Percentiles rank a stretch among this genome's conserved stretches.
These are phyloP conservation scores for Leucosticte australis DNA, from an alignment of 2,113 vertebrate species.

Conservation along the genomic window DNA sequence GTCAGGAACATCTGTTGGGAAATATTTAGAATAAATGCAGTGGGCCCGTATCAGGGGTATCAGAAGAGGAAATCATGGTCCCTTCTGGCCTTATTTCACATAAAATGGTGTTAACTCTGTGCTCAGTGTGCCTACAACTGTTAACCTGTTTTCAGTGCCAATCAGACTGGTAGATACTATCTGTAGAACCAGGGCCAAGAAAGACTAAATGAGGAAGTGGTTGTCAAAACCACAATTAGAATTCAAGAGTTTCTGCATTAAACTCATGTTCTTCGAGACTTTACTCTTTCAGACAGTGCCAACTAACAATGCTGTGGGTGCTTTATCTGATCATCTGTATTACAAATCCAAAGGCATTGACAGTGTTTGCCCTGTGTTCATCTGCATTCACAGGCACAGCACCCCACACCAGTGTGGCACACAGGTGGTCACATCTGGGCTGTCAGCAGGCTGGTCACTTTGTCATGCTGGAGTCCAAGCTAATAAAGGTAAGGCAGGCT, in stretches of 20 bases:
- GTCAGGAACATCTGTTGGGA: background rate
- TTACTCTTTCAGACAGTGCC: conserved; percentile 34
- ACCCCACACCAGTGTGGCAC: background rate
- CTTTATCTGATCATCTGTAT: conserved; percentile 14
- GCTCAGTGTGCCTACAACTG: background rate
- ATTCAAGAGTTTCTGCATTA: conserved; percentile 3
- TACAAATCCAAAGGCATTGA: background rate
- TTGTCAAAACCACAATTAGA: conserved; percentile 40
- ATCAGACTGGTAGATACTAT: conserved; percentile 25
- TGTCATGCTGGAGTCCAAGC: accelerated
- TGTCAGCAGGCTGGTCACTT: background rate
- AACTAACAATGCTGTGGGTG: background rate
- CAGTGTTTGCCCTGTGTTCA: background rate
- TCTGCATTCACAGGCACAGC: background rate
- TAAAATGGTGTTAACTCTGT: background rate
- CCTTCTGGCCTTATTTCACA: background rate
- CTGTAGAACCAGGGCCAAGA: conserved; percentile 30
- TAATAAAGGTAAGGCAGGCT: background rate
- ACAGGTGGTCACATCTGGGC: background rate
- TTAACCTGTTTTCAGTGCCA: background rate
- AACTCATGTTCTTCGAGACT: background rate
- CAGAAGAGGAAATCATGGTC: background rate
- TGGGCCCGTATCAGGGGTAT: background rate
- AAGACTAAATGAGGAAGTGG: conserved; percentile 20
- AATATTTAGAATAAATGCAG: background rate